These are phyloP conservation scores for Aphidoletes aphidimyza DNA, from an alignment of 2,888 invertebrate genomes.

Conservation along the genomic window DNA sequence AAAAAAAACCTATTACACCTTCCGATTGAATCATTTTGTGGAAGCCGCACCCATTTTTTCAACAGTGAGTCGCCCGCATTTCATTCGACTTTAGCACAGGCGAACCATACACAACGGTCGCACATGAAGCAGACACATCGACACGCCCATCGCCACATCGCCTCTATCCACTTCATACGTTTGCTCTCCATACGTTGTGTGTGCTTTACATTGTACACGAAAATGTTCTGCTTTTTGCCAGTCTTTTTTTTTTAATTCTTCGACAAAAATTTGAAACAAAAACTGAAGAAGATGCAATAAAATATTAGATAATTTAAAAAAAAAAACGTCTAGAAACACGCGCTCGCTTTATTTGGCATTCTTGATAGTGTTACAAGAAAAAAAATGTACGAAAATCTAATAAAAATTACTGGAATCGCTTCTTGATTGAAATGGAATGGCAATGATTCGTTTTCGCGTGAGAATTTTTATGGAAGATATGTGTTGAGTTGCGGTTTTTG, in stretches of 20 bases:
- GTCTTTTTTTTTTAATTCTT: background rate
- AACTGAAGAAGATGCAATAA: conserved; percentile 38
- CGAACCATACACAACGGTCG: background rate
- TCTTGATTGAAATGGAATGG: conserved; percentile 19
- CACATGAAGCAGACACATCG: conserved; percentile 3
- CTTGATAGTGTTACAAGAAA: background rate
- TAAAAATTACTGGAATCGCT: conserved; percentile 1
- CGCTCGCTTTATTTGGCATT: background rate
- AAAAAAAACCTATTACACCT: background rate
- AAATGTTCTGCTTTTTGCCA: background rate
- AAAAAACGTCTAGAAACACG: background rate
- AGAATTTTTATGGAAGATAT: conserved; percentile 7
- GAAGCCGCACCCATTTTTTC: conserved; percentile 43
- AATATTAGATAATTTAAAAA: background rate
- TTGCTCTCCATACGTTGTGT: background rate
- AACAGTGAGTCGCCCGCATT: background rate
- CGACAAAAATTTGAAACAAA: background rate
- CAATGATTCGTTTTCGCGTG: background rate
- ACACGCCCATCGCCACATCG: conserved; percentile 5
- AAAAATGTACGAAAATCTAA: conserved; percentile 16
- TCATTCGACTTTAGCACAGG: background rate
- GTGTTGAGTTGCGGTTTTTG: background rate
- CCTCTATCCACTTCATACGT: background rate
- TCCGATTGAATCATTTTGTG: conserved; percentile 24
- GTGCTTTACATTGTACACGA: background rate